Evolutionary conservation across 2,888 invertebrate genomes (phyloP).

Genomic region (Xestoiulus laeticollis): DNA sequence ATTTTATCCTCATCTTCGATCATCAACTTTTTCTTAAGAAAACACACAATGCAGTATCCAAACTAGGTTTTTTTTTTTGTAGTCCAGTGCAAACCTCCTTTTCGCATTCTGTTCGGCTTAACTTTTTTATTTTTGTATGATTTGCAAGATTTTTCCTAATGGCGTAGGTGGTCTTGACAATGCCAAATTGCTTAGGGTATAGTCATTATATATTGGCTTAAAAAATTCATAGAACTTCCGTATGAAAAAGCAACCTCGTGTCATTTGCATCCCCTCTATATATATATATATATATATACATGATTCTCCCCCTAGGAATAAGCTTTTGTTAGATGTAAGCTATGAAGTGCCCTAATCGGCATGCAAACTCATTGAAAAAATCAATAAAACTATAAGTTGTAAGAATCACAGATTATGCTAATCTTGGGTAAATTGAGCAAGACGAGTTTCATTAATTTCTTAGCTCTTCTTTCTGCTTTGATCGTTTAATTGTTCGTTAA

Average conservation of each 20-base stretch:
- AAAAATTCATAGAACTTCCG: neutral
- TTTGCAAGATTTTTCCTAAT: constrained; percentile 34
- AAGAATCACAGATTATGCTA: neutral
- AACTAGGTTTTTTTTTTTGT: neutral
- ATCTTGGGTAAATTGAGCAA: neutral
- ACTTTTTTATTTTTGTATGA: constrained; percentile 34
- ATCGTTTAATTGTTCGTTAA: too few species aligned
- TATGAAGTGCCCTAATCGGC: neutral
- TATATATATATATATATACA: neutral
- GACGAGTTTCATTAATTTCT: too few species aligned
- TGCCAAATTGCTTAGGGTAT: neutral
- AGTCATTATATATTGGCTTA: neutral
- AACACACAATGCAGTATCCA: constrained; percentile 1
- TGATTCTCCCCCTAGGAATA: neutral
- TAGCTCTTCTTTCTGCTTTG: neutral
- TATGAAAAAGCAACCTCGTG: neutral
- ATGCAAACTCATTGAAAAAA: neutral
- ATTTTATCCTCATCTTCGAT: constrained; percentile 43
- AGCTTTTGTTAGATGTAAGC: neutral
- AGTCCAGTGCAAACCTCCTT: neutral
- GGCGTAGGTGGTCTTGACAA: constrained; percentile 40
- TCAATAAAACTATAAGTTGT: too few species aligned
- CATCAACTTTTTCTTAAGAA: neutral
- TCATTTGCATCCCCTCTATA: neutral
- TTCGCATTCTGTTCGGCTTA: neutral